Percentiles rank a stretch among this genome's conserved stretches.
phyloP scores from a whole-genome alignment of 1,140 invertebrate species.

The Berghia stephanieae region DNA sequence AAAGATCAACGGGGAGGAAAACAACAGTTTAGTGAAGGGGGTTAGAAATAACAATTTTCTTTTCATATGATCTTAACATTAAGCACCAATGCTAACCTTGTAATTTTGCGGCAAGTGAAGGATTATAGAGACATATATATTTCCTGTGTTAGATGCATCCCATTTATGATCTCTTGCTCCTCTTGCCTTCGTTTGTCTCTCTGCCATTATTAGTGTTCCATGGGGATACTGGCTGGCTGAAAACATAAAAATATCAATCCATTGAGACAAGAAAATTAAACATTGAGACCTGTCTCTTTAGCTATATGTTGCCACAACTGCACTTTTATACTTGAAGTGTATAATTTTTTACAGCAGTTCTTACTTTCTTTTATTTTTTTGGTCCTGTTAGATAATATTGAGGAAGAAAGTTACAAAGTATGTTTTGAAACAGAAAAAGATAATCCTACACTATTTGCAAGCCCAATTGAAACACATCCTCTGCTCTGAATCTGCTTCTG shows the following conservation, averaged over 20 bases:
- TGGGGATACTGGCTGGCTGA: constrained; percentile 27
- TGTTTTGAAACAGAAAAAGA: no score
- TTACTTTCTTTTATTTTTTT: no score
- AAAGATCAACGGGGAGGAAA: no score
- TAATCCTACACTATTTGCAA: no score
- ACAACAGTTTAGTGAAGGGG: background rate
- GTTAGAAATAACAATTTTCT: background rate
- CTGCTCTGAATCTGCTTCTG: no score
- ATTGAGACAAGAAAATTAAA: background rate
- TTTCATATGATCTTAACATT: background rate
- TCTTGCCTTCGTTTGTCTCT: constrained; percentile 44
- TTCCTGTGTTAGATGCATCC: constrained; percentile 43
- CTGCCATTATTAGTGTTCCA: constrained; percentile 46
- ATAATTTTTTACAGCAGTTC: no score
- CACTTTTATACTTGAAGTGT: no score
- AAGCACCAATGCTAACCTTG: constrained; percentile 22
- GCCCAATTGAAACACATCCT: no score
- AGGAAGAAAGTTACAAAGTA: no score
- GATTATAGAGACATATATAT: constrained; percentile 47
- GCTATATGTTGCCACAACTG: no score
- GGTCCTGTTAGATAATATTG: no score
- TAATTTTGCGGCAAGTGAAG: constrained; percentile 27
- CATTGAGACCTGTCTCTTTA: background rate
- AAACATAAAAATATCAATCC: background rate
- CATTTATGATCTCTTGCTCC: constrained; percentile 49